Base-by-base conservation (phyloP, 2,113 vertebrate species). In the Alethe castanea region DNA sequence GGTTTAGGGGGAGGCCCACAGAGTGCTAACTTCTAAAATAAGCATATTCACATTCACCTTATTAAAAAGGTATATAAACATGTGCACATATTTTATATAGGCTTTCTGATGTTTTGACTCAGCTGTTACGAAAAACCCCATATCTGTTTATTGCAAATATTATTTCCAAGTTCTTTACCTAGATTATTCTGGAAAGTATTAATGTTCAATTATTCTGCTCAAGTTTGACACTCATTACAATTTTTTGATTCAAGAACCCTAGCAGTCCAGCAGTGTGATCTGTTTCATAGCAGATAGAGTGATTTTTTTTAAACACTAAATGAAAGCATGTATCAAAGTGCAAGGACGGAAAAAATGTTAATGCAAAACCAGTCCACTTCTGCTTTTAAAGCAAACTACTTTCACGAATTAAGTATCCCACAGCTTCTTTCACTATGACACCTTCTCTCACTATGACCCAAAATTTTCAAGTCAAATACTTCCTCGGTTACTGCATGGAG, bases 381-480 rank as follows among this genome's bases (percentile, higher is more conserved):
- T 66, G 47, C 44, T 85, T 79, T 92, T 76, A 65, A 81, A 71
- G 36, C 38, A 69, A 91, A 82, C 26, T 76, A 59, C 31, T 85
- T 73, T 52, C 53, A 87, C 1, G 3, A 53, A 72, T 45, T 96
- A 66, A 84, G 47, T 92, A 92, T 67, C 48, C 52, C 50, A 92
- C 8, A 70, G 50, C 52, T 84, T 72, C 87, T 91, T 88, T 86
- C 72, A 40, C 88, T 66, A 38, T 33, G 64, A 81, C 66, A 90
- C 67, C 54, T 91, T 91, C 83, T 71, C 73, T 83, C 69, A 52
- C 24, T 81, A 81, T 48, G 74, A 92, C 77, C 44, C 74, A 57
- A 71, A 88, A 82, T 93, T 90, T 95, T 92, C 90, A 94, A 92
- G 74, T 77, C 93, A 93, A 93, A 92, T 66, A 53, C 36, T 86